Percentiles rank a stretch among this genome's conserved stretches.
Evolutionary conservation across 2,797 vertebrate species (phyloP).

Genomic region (Parauchenoglanis ngamensis): DNA sequence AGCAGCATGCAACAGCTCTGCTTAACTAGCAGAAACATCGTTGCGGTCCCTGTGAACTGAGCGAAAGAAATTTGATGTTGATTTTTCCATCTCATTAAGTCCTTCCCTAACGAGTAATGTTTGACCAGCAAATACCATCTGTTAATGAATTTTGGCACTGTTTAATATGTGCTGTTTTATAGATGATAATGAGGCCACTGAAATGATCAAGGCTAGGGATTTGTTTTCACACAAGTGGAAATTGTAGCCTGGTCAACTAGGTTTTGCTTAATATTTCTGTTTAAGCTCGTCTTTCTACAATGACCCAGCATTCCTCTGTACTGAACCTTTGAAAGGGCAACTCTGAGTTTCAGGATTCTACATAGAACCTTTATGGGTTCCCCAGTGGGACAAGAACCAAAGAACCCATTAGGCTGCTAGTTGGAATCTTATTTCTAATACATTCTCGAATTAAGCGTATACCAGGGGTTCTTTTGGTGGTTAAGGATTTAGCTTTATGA

Average conservation of each 20-base stretch:
- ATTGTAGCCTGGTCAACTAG: constrained; percentile 21
- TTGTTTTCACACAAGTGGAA: constrained; percentile 18
- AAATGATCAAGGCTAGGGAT: constrained; percentile 40
- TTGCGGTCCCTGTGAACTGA: constrained; percentile 9
- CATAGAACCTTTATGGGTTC: background rate
- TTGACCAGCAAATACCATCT: constrained; percentile 46
- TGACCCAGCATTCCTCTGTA: background rate
- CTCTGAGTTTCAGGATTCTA: background rate
- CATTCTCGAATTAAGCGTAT: background rate
- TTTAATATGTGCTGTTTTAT: constrained; percentile 38
- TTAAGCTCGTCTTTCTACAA: background rate
- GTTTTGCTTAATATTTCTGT: constrained; percentile 2
- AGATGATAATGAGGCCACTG: constrained; percentile 39
- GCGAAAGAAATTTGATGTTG: constrained; percentile 32
- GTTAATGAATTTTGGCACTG: constrained; percentile 39
- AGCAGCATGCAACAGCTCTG: background rate
- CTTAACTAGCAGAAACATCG: background rate
- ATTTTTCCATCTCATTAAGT: constrained; percentile 47
- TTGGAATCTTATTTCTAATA: background rate
- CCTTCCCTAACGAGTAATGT: constrained; percentile 35
- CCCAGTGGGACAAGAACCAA: background rate
- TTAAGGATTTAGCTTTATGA: background rate
- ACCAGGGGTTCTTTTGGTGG: background rate
- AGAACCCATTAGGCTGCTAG: constrained; percentile 5
- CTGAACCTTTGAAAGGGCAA: background rate